Evolutionary conservation across 2,113 vertebrate genomes (phyloP), one percentile per base, ranked within the genome.

Genomic region (Piprites chloris): DNA sequence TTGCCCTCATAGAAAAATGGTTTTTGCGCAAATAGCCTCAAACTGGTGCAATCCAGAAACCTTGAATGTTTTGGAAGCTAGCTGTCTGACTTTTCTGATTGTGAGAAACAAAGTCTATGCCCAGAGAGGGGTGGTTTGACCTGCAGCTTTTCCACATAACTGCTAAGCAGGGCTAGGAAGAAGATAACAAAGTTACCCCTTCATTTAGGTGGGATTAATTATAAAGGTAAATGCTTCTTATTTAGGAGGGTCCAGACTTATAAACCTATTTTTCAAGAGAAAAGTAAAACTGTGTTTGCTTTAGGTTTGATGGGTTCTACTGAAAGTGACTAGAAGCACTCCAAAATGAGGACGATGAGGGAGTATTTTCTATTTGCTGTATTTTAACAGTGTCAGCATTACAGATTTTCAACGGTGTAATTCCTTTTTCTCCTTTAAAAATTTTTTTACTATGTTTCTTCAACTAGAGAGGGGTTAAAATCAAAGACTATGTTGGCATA

Each of bases 401-500:
- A 58, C 12, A 84, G 35, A 71, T 86, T 95, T 91, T 79, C 21
- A 65, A 14, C 9, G 72, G 6, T 27, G 21, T 66, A 82, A 87
- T 65, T 49, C 6, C 4, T 7, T 46, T 77, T 74, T 59, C 42
- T 41, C 32, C 18, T 84, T 88, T 62, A 62, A 62, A 62, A 7
- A 3, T 7, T 20, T 37, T 53, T 77, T 61, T 61, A 42, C 27
- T 58, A 14, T 55, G 7, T 72, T 93, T 93, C 33, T 80, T 52
- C 63, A 77, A 2, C 33, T 37, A 55, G 42, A 62, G 39, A 79
- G 30, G 39, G 75, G 85, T 93, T 94, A 97, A 96, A 91, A 94
- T 66, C 59, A 30, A 73, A 92, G 92, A 84, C 90, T 92, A 85
- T 92, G 72, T 77, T 95, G 94, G 85, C 90, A 39, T 77, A 83